Conservation (phyloP, 2,113 vertebrate species). For the Cryptomyrus ogoouensis region DNA sequence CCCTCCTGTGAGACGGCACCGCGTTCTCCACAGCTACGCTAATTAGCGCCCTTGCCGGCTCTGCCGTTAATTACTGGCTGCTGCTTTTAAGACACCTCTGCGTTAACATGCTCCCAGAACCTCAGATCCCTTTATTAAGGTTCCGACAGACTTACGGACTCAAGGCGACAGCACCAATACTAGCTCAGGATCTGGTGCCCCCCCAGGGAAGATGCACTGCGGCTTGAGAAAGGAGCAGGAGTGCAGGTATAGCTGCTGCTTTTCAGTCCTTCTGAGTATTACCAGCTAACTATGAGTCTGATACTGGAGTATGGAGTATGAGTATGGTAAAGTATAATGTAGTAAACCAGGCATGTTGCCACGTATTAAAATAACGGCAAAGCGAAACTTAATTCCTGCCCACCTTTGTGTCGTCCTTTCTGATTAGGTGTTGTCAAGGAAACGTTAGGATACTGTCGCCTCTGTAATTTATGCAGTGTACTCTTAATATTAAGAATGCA, state of each 20-base stretch:
- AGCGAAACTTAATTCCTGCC: background rate
- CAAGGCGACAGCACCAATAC: background rate
- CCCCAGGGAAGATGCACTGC: background rate
- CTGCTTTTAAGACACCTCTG: background rate
- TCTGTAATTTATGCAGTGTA: background rate
- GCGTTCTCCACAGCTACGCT: background rate
- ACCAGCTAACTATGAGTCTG: background rate
- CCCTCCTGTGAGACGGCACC: background rate
- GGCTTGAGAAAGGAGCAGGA: background rate
- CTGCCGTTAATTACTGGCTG: slow-evolving; percentile 1
- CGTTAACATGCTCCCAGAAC: background rate
- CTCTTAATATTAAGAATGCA: background rate
- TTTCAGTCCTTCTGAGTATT: background rate
- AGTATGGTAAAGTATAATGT: background rate
- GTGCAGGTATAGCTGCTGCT: background rate
- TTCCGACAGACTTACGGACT: background rate
- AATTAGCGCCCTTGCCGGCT: background rate
- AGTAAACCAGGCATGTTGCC: background rate
- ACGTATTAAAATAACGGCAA: background rate
- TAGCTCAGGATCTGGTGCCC: background rate
- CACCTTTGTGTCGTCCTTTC: background rate
- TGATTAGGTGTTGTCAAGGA: background rate
- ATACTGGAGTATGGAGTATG: background rate
- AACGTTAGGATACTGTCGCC: background rate
- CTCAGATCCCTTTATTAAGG: background rate